Base-by-base conservation (phyloP, 2,797 vertebrate species). In the Masticophis lateralis region DNA sequence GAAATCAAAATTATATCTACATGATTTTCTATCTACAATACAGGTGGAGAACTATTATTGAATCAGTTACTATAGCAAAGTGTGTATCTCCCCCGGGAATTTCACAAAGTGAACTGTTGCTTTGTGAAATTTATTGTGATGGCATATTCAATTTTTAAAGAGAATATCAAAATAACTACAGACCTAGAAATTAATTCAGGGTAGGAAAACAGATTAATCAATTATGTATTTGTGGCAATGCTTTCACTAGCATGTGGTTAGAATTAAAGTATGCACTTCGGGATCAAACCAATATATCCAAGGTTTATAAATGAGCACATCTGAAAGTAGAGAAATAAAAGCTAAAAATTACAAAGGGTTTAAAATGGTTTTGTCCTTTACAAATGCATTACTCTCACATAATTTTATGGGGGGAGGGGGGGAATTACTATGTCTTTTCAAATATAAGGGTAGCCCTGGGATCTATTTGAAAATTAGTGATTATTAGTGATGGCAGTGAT, bases 261-360 rank as follows among this genome's bases (percentile, higher is more conserved):
- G 43, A 86, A n/a, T 3, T 22, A 25, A 63, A 51, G 57, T 43
- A 37, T 63, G 25, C 69, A 89, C 51, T 89, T 89, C 12, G 47
- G 18, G 22, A 89, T 27, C 66, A 93, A 91, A 89, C 89, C 66
- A 91, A 37, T 86, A 53, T 32, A n/a, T 47, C 47, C 57, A 43
- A 47, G 91, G 57, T 63, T 89, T 43, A 91, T 79, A 89, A 91
- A 83, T 91, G 32, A 91, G 69, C 55, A 93, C 22, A 37, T 86
- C 66, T 91, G 57, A 93, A 93, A 88, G n/a, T 47, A 59, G 55
- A 56, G 43, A 83, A 91, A 89, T 43, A 59, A 69, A 25, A 63
- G 32, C 43, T 79, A 83, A 22, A 53, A 66, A 88, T 11, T 61
- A 32, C 2, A 61, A 27, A 79, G 61, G n/a, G 53, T n/a, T 7